A percentile compares a stretch with the other conserved stretches of the same genome.
Evolutionary conservation across 1,140 invertebrate genomes (phyloP).

Genomic region (Bombyx mandarina): DNA sequence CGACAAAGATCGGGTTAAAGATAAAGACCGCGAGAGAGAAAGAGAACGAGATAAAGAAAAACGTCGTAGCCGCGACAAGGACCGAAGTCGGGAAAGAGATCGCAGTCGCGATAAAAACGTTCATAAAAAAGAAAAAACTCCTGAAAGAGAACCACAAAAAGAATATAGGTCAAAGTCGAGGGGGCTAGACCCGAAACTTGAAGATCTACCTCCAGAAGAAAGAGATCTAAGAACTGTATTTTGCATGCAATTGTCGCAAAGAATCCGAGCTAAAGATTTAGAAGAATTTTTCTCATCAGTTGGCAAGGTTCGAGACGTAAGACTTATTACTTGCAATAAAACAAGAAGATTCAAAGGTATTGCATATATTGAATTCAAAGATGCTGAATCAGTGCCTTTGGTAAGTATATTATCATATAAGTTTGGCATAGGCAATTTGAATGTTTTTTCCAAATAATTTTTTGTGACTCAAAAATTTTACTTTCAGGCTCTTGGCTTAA

Average conservation of each 20-base stretch:
- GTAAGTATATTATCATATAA: slow-evolving; percentile 69
- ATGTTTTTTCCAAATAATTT: neutral
- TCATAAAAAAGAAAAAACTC: slow-evolving; percentile 33
- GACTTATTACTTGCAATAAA: slow-evolving; percentile 99
- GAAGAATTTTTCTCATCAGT: slow-evolving; percentile 99
- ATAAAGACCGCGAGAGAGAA: slow-evolving; percentile 41
- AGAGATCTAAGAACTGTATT: slow-evolving; percentile 98
- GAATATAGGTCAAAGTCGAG: slow-evolving; percentile 62
- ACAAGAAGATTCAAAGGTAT: slow-evolving; percentile 99
- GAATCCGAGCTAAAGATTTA: slow-evolving; percentile 94
- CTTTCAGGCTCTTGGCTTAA: slow-evolving; percentile 92
- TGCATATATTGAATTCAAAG: slow-evolving; percentile 99
- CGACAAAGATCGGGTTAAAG: slow-evolving; percentile 47
- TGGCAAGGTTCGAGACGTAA: slow-evolving; percentile 98
- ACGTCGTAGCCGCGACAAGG: slow-evolving; percentile 49
- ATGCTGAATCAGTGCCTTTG: slow-evolving; percentile 96
- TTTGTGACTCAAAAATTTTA: neutral
- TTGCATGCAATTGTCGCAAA: slow-evolving; percentile 96
- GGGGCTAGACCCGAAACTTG: slow-evolving; percentile 58
- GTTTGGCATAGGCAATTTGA: neutral
- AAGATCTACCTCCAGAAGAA: slow-evolving; percentile 96
- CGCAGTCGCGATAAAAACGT: slow-evolving; percentile 36
- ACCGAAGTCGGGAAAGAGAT: slow-evolving; percentile 49
- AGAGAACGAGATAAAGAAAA: slow-evolving; percentile 39
- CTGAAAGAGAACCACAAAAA: slow-evolving; percentile 39